Conservation (phyloP, 2,888 invertebrate genomes). For the Cerceris rybyensis region DNA sequence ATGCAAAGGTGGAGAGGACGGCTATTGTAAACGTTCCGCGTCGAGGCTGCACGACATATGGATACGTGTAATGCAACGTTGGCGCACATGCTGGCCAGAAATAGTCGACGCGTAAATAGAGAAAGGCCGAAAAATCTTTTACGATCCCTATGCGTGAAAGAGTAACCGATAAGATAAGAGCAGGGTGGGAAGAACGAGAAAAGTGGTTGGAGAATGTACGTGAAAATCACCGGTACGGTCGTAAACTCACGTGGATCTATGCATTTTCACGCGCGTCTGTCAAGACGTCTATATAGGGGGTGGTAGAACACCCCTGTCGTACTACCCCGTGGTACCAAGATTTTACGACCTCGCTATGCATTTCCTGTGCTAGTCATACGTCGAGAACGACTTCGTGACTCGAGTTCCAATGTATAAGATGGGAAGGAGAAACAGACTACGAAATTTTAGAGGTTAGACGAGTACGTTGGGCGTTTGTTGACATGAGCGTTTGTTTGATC, state of each 20-base stretch:
- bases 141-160: conserved; percentile 62
- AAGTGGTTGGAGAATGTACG: not conserved
- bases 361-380: conserved; percentile 48
- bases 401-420: conserved; percentile 19
- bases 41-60: conserved; percentile 73
- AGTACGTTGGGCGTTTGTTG: too few species aligned
- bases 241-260: conserved; percentile 53
- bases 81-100: conserved; percentile 69
- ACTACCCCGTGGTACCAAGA: not conserved
- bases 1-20: conserved; percentile 46
- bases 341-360: conserved; percentile 54
- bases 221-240: conserved; percentile 58
- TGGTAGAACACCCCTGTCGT: not conserved
- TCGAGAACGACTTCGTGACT: conserved; percentile 58
- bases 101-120: conserved; percentile 70
- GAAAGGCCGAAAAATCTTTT: conserved; percentile 63
- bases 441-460: not conserved
- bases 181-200: not conserved
- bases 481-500: not conserved
- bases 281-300: conserved; percentile 29
- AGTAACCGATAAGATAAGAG: conserved; percentile 27
- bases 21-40: conserved; percentile 74
- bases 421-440: not conserved
- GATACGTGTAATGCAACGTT: conserved; percentile 64
- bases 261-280: conserved; percentile 53